Evolutionary conservation across 2,113 vertebrate species (phyloP), one percentile per base, ranked within the genome.

Genomic region (Rhynchopsitta pachyrhyncha): DNA sequence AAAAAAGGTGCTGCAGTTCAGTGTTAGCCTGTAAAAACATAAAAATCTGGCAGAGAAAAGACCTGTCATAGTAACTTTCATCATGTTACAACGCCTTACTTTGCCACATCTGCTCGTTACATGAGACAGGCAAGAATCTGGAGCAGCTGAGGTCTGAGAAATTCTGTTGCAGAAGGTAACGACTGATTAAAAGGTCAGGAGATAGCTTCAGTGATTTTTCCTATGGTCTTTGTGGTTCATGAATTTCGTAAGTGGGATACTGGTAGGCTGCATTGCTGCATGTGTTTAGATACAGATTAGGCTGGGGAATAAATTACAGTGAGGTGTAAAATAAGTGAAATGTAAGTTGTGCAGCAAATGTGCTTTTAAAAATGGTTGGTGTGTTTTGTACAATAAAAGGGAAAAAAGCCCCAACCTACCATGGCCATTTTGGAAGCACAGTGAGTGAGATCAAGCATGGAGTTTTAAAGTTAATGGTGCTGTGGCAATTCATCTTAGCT

Each of bases 41-140:
- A 97, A 95, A 95, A 93, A 93, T 95, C 94, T 97, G 95, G 94
- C 96, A 94, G 66, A 95, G 85, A 87, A 88, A 89, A 89, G 86
- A 95, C 77, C 88, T 97, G 95, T 97, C 93, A 94, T 95, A 82
- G 46, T 97, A 95, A 96, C 94, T 97, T 96, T 93, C 94, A 94
- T 95, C 96, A 67, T 94, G 86, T 86, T 95, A 95, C 92, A 95
- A 93, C 94, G 94, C 84, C 94, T 97, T 88, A 47, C 92, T 97
- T 97, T 93, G 93, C 88, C 96, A 95, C 95, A 96, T 96, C 93
- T 96, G 96, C 93, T 97, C 82, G 96, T 96, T 96, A 97, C 88
- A 79, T 70, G 93, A 92, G 94, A 95, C 7, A 27, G 83, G 92
- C 82, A 82, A 88, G 92, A 94, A 96, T 85, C 92, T 73, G 46